Percentiles rank a stretch among this genome's conserved stretches.
phyloP scores from a whole-genome alignment of 2,888 invertebrate species.

The Drosophila melanosoma region DNA sequence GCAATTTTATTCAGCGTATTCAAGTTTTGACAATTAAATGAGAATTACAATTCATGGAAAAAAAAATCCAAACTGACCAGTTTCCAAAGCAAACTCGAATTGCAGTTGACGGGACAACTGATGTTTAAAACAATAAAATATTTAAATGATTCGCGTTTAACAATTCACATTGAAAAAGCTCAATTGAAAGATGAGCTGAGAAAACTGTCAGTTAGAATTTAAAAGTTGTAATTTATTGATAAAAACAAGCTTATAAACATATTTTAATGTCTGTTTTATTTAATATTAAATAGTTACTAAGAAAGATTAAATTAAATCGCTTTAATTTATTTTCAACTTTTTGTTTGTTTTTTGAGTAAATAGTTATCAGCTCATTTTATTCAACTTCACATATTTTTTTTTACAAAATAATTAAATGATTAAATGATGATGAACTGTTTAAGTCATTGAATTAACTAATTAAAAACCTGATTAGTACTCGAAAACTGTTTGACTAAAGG shows the following conservation, averaged over 20 bases:
- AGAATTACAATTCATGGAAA: slow-evolving; percentile 33
- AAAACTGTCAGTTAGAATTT: slow-evolving; percentile 3
- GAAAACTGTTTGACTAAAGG: background rate
- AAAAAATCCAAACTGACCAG: slow-evolving; percentile 67
- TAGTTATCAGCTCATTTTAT: background rate
- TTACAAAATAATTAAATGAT: background rate
- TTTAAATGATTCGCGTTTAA: slow-evolving; percentile 41
- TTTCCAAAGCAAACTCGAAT: slow-evolving; percentile 30
- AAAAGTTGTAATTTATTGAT: slow-evolving; percentile 16
- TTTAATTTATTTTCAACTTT: background rate
- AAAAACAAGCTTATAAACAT: background rate
- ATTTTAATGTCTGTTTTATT: background rate
- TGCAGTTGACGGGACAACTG: background rate
- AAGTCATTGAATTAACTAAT: background rate
- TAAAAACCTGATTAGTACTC: background rate
- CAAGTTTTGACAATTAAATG: slow-evolving; percentile 34
- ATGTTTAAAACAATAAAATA: slow-evolving; percentile 36
- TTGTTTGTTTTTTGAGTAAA: background rate
- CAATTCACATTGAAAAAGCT: slow-evolving; percentile 16
- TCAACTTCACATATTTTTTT: background rate
- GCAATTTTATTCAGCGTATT: slow-evolving; percentile 41
- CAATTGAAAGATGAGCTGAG: slow-evolving; percentile 30
- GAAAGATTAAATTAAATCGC: background rate
- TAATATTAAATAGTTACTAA: background rate
- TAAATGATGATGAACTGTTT: background rate